A percentile compares a stretch with the other conserved stretches of the same genome.
Evolutionary conservation across 2,113 vertebrate species (phyloP).

Genomic region (Megaleporinus macrocephalus): DNA sequence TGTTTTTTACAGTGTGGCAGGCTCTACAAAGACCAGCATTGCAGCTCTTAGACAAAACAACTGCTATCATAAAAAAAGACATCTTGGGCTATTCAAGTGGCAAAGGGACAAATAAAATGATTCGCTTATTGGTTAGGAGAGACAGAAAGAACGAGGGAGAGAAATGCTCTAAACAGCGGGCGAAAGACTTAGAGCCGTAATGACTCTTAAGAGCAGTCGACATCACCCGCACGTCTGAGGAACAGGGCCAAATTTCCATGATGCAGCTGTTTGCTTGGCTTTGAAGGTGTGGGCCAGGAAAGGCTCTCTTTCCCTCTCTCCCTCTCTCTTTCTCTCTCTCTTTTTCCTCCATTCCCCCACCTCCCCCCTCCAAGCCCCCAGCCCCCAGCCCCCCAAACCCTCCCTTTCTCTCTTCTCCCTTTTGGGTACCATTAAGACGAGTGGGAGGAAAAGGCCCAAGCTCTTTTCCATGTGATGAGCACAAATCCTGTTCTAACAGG

Average conservation of each 20-base stretch:
- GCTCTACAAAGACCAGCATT: not conserved
- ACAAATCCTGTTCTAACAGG: slow-evolving; percentile 80
- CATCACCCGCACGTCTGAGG: slow-evolving; percentile 66
- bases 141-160: slow-evolving; percentile 48
- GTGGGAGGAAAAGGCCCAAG: slow-evolving; percentile 70
- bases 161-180: slow-evolving; percentile 39
- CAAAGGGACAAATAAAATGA: slow-evolving; percentile 43
- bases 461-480: slow-evolving; percentile 81
- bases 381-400: too few relatives aligned
- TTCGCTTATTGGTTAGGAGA: slow-evolving; percentile 40
- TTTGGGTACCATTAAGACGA: slow-evolving; percentile 70
- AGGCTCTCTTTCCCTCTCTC: slow-evolving; percentile 52
- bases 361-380: slow-evolving; percentile 34
- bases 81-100: not conserved
- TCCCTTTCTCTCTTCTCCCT: slow-evolving; percentile 38
- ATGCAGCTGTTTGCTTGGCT: slow-evolving; percentile 82
- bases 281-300: slow-evolving; percentile 81
- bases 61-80: not conserved
- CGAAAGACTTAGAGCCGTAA: slow-evolving; percentile 66
- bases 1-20: not conserved
- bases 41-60: slow-evolving; percentile 15
- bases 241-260: slow-evolving; percentile 92
- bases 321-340: slow-evolving; percentile 47
- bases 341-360: slow-evolving; percentile 9
- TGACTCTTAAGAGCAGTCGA: slow-evolving; percentile 77